Conservation (phyloP, 2,888 invertebrate species). For the Creontiades dilutus region DNA sequence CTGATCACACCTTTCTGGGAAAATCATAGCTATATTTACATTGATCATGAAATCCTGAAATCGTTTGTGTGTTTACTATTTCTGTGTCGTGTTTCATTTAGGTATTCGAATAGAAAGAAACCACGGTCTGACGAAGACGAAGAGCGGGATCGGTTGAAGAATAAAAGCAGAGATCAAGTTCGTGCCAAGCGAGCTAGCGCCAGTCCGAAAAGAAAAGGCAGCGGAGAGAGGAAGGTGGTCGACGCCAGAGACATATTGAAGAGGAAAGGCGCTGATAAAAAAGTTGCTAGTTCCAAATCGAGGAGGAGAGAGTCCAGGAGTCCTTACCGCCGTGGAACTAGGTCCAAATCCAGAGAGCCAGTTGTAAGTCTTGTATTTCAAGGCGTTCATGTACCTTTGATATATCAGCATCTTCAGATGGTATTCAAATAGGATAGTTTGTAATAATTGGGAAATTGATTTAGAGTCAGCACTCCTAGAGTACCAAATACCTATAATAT, state of each 20-base stretch:
- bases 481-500: no score
- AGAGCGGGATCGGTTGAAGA: slow-evolving; percentile 3
- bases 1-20: no score
- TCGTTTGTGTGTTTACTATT: no score
- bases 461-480: no score
- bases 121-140: not conserved
- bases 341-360: slow-evolving; percentile 57
- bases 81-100: not conserved
- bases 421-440: not conserved
- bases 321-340: slow-evolving; percentile 24
- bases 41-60: no score
- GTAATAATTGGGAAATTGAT: no score
- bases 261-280: slow-evolving; percentile 59
- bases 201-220: slow-evolving; percentile 51
- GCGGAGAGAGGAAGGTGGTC: slow-evolving; percentile 53
- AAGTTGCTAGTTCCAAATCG: not conserved
- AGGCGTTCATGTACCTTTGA: not conserved
- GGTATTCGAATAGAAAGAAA: slow-evolving; percentile 37
- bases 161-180: slow-evolving; percentile 7
- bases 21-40: no score
- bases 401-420: not conserved
- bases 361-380: not conserved
- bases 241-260: slow-evolving; percentile 69
- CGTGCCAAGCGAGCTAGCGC: slow-evolving; percentile 25
- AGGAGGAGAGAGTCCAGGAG: not conserved